Evolutionary conservation across 2,888 invertebrate species (phyloP).

Genomic region (Andricus quercusramuli): DNA sequence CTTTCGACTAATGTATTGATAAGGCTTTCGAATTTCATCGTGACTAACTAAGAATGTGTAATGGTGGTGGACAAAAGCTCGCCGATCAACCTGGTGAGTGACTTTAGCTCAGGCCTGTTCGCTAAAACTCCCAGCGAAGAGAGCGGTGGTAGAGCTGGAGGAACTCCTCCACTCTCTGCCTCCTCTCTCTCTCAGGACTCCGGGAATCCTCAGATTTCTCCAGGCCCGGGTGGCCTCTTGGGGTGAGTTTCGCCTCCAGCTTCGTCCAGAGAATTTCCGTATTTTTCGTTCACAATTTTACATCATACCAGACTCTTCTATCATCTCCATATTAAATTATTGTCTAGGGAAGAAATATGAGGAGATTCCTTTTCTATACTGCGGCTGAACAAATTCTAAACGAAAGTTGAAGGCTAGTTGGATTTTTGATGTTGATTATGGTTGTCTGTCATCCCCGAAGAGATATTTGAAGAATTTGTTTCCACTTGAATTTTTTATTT

Average conservation of each 20-base stretch:
- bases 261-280: conserved; percentile 60
- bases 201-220: conserved; percentile 76
- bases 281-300: conserved; percentile 59
- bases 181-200: conserved; percentile 77
- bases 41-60: conserved; percentile 70
- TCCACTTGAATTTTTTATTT: too few relatives aligned
- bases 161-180: conserved; percentile 84
- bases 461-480: too few relatives aligned
- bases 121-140: conserved; percentile 96
- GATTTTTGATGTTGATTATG: too few relatives aligned
- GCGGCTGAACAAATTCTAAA: too few relatives aligned
- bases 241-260: conserved; percentile 75
- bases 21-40: conserved; percentile 45
- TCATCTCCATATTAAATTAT: background rate
- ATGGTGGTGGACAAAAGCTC: conserved; percentile 83
- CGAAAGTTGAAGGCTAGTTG: too few relatives aligned
- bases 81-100: conserved; percentile 95
- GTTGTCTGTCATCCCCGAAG: too few relatives aligned
- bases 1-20: conserved; percentile 28
- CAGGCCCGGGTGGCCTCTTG: conserved; percentile 74
- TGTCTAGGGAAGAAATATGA: conserved; percentile 23
- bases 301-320: conserved; percentile 50
- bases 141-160: conserved; percentile 83
- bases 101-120: conserved; percentile 97
- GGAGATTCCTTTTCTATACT: background rate